Base-by-base conservation (phyloP, 2,888 invertebrate species). In the Coleophora flavipennella region DNA sequence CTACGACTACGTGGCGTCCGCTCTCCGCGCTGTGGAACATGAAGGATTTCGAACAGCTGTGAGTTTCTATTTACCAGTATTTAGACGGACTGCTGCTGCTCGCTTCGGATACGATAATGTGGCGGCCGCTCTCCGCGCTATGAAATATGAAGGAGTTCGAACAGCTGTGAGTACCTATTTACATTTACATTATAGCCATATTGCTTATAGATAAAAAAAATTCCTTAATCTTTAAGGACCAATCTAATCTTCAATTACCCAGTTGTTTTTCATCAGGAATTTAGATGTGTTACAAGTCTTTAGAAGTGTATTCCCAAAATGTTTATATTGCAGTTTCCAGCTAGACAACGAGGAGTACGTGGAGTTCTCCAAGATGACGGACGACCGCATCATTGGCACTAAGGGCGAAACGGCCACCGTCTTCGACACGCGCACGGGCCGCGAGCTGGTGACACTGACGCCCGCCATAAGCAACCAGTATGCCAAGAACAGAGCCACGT, bases 401-500 rank as follows among this genome's bases (percentile, higher is more conserved):
- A 92, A 92, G 67, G 90, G 89, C 13, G 93, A 93, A 67, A 88
- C 87, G 14, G 95, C 95, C 1, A 91, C 90, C 43, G 91, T 99
- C 38, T 98, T 95, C 74, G 99, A 99, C 75, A 89, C 95, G 11
- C 57, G 89, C 44, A 95, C 95, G 0, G 94, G 95, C 2, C 81
- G 89, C 40, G 86, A 90, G 49, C 69, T 97, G 32, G 80, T 89
- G 47, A 90, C 91, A 0, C 86, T 98, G 34, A 89, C 89, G 26
- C 94, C 95, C 1, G 87, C 91, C 39, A 90, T 94, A 59, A 93
- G 95, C 43, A 99, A 99, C 79, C 92, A 94, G 67, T 99, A 99
- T 77, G 92, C 91, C 2, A 93, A 93, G 78, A 99, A 99, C 78
- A 87, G 93, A 37, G 98, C 99, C 2, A 96, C 96, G 2, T 97